Evolutionary conservation across 2,888 invertebrate genomes (phyloP).

Genomic region (Clusia tigrina): DNA sequence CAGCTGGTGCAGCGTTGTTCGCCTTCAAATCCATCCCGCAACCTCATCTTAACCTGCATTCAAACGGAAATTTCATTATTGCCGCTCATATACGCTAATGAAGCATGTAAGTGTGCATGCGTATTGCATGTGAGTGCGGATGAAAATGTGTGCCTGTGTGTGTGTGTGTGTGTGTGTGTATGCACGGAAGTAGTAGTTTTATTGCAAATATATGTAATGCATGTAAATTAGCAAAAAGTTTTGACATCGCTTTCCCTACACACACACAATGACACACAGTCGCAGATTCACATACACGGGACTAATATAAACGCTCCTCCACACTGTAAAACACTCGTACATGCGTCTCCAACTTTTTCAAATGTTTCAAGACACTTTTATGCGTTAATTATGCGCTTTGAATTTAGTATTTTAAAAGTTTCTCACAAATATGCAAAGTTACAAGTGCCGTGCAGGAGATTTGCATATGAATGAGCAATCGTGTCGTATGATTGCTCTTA

Average conservation of each 20-base stretch:
- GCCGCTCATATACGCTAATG: slow-evolving; percentile 57
- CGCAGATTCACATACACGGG: neutral
- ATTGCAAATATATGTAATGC: slow-evolving; percentile 58
- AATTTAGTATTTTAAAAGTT: slow-evolving; percentile 1
- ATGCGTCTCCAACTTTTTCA: neutral
- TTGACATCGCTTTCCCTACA: slow-evolving; percentile 35
- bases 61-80: slow-evolving; percentile 58
- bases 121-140: slow-evolving; percentile 5
- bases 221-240: slow-evolving; percentile 57
- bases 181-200: slow-evolving; percentile 44
- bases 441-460: neutral
- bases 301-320: no score
- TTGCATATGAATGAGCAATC: neutral
- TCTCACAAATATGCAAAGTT: neutral
- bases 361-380: neutral
- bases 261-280: slow-evolving; percentile 15
- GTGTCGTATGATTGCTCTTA: neutral
- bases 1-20: slow-evolving; percentile 41
- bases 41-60: slow-evolving; percentile 42
- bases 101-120: slow-evolving; percentile 47
- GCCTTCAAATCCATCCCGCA: slow-evolving; percentile 20
- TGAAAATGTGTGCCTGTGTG: slow-evolving; percentile 32
- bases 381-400: neutral
- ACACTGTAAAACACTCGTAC: no score
- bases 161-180: slow-evolving; percentile 12